Percentiles rank a stretch among this genome's conserved stretches.
These are phyloP conservation scores for Carassius gibelio DNA, from an alignment of 2,113 vertebrate genomes.

Conservation along the genomic window DNA sequence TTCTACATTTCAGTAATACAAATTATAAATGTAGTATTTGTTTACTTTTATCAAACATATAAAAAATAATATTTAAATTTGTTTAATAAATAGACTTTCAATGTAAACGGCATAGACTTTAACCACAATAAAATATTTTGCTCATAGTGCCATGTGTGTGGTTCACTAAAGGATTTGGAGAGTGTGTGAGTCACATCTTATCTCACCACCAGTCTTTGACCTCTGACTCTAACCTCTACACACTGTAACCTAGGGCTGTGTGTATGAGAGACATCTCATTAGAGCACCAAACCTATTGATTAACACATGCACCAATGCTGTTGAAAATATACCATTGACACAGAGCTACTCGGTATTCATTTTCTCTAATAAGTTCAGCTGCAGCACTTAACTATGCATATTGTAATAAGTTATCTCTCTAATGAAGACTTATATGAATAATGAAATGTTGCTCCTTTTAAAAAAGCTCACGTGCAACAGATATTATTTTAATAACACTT, in stretches of 20 bases:
- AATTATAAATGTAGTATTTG: neutral
- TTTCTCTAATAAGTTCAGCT: neutral
- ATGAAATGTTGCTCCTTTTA: neutral
- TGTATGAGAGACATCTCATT: constrained; percentile 1
- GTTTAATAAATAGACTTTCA: neutral
- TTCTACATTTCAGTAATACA: neutral
- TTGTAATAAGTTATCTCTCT: neutral
- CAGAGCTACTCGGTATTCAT: neutral
- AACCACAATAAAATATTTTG: neutral
- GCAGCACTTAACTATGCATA: neutral
- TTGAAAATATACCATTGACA: constrained; percentile 15
- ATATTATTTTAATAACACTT: neutral
- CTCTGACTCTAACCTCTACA: constrained; percentile 22
- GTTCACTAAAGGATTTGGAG: neutral
- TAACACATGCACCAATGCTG: constrained; percentile 16
- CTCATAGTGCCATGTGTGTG: neutral
- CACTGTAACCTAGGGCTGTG: constrained; percentile 14
- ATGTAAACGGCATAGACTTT: neutral
- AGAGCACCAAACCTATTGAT: constrained; percentile 31
- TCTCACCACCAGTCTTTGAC: constrained; percentile 20
- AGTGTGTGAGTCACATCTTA: neutral
- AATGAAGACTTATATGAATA: neutral
- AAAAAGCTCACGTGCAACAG: neutral
- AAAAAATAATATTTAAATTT: no score
- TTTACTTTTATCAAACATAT: neutral